These are phyloP conservation scores for Oxycera nigricornis DNA, from an alignment of 2,888 invertebrate species.

Conservation along the genomic window DNA sequence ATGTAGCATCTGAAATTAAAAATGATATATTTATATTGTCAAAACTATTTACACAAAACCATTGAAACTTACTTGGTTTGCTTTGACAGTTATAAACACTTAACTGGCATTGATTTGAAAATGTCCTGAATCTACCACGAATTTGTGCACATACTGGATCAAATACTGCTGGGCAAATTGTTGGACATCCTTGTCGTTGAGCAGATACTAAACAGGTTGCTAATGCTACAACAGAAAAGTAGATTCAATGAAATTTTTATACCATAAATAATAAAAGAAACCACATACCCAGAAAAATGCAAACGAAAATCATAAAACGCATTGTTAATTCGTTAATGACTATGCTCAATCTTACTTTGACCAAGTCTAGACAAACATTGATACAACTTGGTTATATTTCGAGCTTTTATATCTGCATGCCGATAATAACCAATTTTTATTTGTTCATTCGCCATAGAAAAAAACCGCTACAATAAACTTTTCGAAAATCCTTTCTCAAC, in stretches of 20 bases:
- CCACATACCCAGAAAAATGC: background rate
- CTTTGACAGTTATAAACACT: background rate
- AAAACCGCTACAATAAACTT: too few relatives aligned
- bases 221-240: background rate
- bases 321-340: too few relatives aligned
- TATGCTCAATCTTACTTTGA: too few relatives aligned
- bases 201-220: background rate
- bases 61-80: background rate
- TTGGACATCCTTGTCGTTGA: background rate
- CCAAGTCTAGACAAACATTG: too few relatives aligned
- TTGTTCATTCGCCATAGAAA: too few relatives aligned
- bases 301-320: background rate
- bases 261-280: background rate
- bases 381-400: too few relatives aligned
- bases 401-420: too few relatives aligned
- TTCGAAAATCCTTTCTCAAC: too few relatives aligned
- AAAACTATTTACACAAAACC: background rate
- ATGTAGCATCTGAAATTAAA: background rate
- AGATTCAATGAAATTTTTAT: background rate
- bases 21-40: background rate
- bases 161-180: background rate
- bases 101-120: background rate
- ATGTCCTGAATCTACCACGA: background rate
- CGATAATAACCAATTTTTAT: too few relatives aligned
- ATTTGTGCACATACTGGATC: conserved; percentile 10